Percentiles rank a stretch among this genome's conserved stretches.
Evolutionary conservation across 2,888 invertebrate genomes (phyloP).

Genomic region (Rotaria sp.): DNA sequence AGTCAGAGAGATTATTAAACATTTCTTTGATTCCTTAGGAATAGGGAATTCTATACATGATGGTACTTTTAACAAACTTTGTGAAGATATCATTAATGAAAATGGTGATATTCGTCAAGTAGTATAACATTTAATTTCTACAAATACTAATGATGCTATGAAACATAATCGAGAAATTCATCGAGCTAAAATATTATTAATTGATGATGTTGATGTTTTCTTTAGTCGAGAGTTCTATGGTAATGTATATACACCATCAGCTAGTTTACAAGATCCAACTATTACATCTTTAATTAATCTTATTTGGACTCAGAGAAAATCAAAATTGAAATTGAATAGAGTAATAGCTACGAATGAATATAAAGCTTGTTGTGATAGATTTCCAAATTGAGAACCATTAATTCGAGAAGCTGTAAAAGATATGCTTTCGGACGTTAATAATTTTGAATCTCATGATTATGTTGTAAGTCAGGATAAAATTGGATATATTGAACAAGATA

Average conservation of each 20-base stretch:
- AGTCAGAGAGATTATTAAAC: neutral
- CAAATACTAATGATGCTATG: neutral
- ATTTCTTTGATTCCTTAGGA: neutral
- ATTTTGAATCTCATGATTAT: neutral
- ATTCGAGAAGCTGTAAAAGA: neutral
- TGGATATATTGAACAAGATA: neutral
- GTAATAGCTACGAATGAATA: too few species aligned
- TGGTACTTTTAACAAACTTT: neutral
- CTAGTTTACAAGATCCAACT: neutral
- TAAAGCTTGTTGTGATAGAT: neutral
- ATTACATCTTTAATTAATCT: neutral
- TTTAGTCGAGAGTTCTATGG: neutral
- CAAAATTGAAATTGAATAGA: too few species aligned
- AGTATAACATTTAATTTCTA: neutral
- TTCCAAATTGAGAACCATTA: neutral
- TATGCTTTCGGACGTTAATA: neutral
- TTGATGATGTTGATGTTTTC: constrained; percentile 32
- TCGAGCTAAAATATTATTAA: neutral
- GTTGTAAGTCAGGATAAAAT: neutral
- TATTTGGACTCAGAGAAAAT: neutral
- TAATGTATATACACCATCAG: neutral
- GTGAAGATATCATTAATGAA: constrained; percentile 1
- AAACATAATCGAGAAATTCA: neutral
- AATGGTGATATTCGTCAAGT: neutral
- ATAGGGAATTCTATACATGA: neutral